phyloP scores from a whole-genome alignment of 2,113 vertebrate genomes.

The Gobius niger region DNA sequence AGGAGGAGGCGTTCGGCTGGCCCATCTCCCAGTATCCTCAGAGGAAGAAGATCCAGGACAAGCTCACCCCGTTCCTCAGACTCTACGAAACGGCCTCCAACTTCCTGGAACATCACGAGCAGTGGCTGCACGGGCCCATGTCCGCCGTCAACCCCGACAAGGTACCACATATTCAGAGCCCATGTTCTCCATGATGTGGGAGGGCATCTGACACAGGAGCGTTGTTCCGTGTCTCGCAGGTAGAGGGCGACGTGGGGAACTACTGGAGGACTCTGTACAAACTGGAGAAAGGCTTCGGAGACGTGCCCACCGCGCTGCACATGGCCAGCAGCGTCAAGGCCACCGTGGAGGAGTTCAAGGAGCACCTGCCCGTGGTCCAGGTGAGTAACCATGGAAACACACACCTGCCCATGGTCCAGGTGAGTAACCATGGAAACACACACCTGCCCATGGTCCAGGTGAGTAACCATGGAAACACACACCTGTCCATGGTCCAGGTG shows the following conservation, averaged over 20 bases:
- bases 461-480: too few species aligned
- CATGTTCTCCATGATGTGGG: not conserved
- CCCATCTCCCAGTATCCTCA: conserved; percentile 81
- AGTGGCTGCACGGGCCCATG: conserved; percentile 82
- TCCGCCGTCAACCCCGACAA: conserved; percentile 82
- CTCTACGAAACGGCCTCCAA: conserved; percentile 81
- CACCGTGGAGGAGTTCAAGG: conserved; percentile 83
- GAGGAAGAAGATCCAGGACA: conserved; percentile 80
- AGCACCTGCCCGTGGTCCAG: conserved; percentile 82
- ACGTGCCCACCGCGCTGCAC: conserved; percentile 76
- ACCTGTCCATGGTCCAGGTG: too few species aligned
- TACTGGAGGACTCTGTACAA: conserved; percentile 83
- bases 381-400: conserved; percentile 42
- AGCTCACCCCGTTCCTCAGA: conserved; percentile 80
- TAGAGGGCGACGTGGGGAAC: conserved; percentile 80
- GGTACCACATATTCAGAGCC: conserved; percentile 12
- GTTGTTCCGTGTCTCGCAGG: conserved; percentile 36
- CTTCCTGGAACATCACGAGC: conserved; percentile 74
- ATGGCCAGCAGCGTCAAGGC: conserved; percentile 75
- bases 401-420: too few species aligned
- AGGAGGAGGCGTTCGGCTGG: conserved; percentile 87
- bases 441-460: too few species aligned
- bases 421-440: too few species aligned
- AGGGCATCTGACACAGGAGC: not conserved
- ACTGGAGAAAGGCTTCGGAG: conserved; percentile 79